Evolutionary conservation across 2,888 invertebrate species (phyloP), one percentile per base, ranked within the genome.

Genomic region (Eueremaeus valkanovi): DNA sequence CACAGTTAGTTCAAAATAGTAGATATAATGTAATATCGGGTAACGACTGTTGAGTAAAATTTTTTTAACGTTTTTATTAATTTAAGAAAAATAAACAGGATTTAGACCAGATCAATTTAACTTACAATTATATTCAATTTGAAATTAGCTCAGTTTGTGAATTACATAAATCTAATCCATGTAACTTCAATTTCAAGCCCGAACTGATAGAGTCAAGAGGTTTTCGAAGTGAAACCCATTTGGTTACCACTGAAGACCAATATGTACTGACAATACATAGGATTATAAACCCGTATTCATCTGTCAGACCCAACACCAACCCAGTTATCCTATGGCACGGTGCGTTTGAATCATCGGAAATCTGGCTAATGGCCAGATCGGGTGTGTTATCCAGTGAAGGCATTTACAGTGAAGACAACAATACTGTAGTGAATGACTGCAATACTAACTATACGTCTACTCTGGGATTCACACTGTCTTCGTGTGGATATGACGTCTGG

Each of bases 151-250:
- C n/a, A n/a, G n/a, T n/a, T n/a, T n/a, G n/a, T n/a, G n/a, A n/a
- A n/a, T n/a, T n/a, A n/a, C n/a, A n/a, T n/a, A n/a, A n/a, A n/a
- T n/a, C n/a, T n/a, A n/a, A n/a, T n/a, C n/a, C n/a, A 49, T 49
- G 18, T 58, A 27, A 58, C 3, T 58, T 63, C n/a, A 5, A 63
- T 29, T 18, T 18, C 21, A 31, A 75, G 75, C 29, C 75, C 45
- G 18, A 75, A 51, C n/a, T 75, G 51, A 75, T 75, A 31, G 42
- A 29, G 36, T 68, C 75, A 27, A 70, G 75, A 49, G 75, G 75
- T 42, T 75, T 75, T 21, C 11, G 18, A 1, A 27, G 24, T 1
- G 70, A 75, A 31, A n/a, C 40, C 21, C 51, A 75, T 58, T 5
- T 13, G 27, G 75, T 75, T 1, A 29, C 45, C 16, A 75, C 75